These are phyloP conservation scores for Otocyon megalotis DNA, from an alignment of 2,113 vertebrate genomes.

Conservation along the genomic window DNA sequence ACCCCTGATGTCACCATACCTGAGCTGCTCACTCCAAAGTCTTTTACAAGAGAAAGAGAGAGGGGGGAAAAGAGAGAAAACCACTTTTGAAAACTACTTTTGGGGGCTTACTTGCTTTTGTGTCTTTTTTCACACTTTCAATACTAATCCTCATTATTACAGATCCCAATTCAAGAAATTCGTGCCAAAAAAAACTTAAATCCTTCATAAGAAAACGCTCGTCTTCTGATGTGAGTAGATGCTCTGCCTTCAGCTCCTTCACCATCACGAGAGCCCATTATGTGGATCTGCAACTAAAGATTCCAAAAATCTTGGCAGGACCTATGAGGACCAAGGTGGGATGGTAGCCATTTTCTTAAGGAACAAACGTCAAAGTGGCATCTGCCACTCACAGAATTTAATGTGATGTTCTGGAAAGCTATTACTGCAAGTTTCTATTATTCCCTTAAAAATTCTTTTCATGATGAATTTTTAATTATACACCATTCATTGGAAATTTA, in stretches of 20 bases:
- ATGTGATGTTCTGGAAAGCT: not conserved
- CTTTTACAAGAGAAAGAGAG: not conserved
- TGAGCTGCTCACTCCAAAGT: not conserved
- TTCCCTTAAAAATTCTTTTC: constrained; percentile 6
- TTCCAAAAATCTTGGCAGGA: not conserved
- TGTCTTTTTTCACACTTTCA: constrained; percentile 12
- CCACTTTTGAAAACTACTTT: not conserved
- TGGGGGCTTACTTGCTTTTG: not conserved
- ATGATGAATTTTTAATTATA: not conserved
- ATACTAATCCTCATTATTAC: not conserved
- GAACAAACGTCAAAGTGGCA: not conserved
- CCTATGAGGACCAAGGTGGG: not conserved
- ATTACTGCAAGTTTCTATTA: not conserved
- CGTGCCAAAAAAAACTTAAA: not conserved
- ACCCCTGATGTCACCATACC: no score
- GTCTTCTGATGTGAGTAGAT: not conserved
- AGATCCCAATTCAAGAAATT: constrained; percentile 21
- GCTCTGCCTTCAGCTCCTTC: not conserved
- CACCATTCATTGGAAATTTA: not conserved
- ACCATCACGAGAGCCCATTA: not conserved
- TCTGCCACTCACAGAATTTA: not conserved
- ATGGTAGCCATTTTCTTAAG: not conserved
- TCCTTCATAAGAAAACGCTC: not conserved
- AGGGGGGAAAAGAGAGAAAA: no score
- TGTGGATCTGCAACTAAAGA: not conserved